A percentile compares a stretch with the other conserved stretches of the same genome.
phyloP scores from a whole-genome alignment of 2,888 invertebrate species.

The Altica lythri region DNA sequence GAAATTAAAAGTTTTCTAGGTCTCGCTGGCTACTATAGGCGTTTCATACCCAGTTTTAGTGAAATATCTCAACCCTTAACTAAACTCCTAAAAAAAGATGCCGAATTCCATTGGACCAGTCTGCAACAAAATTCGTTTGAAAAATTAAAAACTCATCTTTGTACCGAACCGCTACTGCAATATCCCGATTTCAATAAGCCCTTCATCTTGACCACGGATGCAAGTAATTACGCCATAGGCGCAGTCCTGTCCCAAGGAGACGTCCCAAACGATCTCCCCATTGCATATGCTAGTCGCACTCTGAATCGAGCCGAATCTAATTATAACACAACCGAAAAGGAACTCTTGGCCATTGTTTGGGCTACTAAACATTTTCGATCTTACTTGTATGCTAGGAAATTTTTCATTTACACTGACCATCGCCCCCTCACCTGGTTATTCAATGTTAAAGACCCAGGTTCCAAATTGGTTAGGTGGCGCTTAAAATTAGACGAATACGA shows the following conservation, averaged over 20 bases:
- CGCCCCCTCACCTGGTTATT: too few relatives aligned
- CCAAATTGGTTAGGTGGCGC: conserved; percentile 45
- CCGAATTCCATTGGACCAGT: conserved; percentile 35
- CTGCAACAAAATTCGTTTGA: conserved; percentile 11
- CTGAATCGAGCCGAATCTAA: conserved; percentile 48
- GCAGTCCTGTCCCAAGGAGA: conserved; percentile 39
- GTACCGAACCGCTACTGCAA: conserved; percentile 34
- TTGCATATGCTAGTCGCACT: conserved; percentile 50
- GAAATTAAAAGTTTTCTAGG: conserved; percentile 38
- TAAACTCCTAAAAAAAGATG: conserved; percentile 29
- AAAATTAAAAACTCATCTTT: conserved; percentile 19
- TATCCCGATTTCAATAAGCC: conserved; percentile 44
- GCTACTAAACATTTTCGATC: conserved; percentile 48
- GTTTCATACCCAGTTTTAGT: conserved; percentile 31
- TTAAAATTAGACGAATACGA: conserved; percentile 46
- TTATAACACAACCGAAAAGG: conserved; percentile 51
- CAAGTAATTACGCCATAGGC: conserved; percentile 42
- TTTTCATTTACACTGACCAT: conserved; percentile 51
- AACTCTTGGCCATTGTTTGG: conserved; percentile 51
- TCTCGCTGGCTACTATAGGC: conserved; percentile 34
- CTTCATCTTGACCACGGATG: conserved; percentile 49
- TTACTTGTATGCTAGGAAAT: conserved; percentile 50
- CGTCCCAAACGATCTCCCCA: conserved; percentile 43
- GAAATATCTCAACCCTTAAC: conserved; percentile 31
- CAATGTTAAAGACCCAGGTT: too few relatives aligned